Conservation (phyloP, 2,797 vertebrate genomes). For the Echiichthys vipera region DNA sequence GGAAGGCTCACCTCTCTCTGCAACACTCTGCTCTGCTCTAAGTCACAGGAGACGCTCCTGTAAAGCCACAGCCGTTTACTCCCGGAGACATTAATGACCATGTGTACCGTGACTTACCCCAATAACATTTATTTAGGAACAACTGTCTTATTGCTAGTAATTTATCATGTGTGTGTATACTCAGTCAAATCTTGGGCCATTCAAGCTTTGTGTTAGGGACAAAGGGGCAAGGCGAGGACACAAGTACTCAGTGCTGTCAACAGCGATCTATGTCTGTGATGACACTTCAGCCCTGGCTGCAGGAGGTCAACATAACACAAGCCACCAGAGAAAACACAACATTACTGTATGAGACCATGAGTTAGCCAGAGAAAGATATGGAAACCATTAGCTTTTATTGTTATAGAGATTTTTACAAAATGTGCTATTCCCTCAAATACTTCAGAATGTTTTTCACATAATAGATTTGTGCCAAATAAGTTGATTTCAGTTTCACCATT, state of each 20-base stretch:
- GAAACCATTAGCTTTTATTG: slow-evolving; percentile 85
- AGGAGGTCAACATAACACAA: neutral
- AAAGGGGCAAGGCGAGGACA: neutral
- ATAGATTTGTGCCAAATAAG: slow-evolving; percentile 77
- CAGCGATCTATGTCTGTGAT: neutral
- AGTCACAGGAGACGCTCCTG: slow-evolving; percentile 24
- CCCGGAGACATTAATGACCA: slow-evolving; percentile 30
- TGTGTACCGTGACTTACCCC: slow-evolving; percentile 5
- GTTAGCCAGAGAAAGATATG: slow-evolving; percentile 25
- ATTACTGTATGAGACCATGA: slow-evolving; percentile 20
- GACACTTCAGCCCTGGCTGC: neutral
- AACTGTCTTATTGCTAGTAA: slow-evolving; percentile 7
- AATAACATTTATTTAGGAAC: slow-evolving; percentile 37
- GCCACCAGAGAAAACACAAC: neutral
- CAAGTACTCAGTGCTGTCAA: slow-evolving; percentile 5
- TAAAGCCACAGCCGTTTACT: slow-evolving; percentile 4
- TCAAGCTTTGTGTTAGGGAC: neutral
- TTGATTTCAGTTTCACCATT: slow-evolving; percentile 87
- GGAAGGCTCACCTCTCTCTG: slow-evolving; percentile 47
- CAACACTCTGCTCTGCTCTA: slow-evolving; percentile 12
- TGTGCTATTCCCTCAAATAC: slow-evolving; percentile 80
- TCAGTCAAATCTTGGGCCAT: neutral
- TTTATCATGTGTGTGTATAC: neutral
- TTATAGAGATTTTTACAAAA: slow-evolving; percentile 83
- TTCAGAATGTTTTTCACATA: slow-evolving; percentile 78